Percentiles rank a stretch among this genome's conserved stretches.
Conservation (phyloP, 2,113 vertebrate species). For the Ochotona curzoniae region DNA sequence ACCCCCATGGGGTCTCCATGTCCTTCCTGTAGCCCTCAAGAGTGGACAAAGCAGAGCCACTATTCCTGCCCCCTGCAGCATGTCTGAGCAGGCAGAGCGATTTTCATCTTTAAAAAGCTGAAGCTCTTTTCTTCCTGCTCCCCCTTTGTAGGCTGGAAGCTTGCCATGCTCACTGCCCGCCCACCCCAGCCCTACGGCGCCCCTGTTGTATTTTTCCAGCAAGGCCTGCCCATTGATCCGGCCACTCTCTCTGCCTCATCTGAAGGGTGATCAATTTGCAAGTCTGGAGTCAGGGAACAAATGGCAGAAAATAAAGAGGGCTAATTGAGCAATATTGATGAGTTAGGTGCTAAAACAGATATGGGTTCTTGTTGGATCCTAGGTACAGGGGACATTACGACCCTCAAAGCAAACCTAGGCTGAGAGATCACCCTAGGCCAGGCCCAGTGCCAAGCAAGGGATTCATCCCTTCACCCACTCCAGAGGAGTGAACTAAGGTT, state of each 20-base stretch:
- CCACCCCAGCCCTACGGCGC: neutral
- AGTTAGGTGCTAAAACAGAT: neutral
- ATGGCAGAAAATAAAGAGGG: neutral
- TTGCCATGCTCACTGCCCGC: neutral
- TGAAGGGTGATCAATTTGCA: neutral
- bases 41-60: neutral
- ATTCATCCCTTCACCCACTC: neutral
- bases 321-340: neutral
- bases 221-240: neutral
- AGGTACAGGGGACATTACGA: neutral
- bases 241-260: neutral
- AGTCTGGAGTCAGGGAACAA: neutral
- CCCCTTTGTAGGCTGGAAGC: neutral
- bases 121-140: neutral
- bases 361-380: neutral
- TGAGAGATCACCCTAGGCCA: neutral
- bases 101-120: too few relatives aligned
- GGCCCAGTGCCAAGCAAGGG: accelerated
- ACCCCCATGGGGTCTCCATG: neutral
- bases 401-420: neutral
- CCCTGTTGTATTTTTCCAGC: neutral
- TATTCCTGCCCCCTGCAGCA: neutral
- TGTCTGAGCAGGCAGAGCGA: neutral
- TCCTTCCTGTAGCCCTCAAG: neutral
- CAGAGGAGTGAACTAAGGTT: neutral